Base-by-base conservation (phyloP, 2,113 vertebrate genomes). In the Onychostruthus taczanowskii region DNA sequence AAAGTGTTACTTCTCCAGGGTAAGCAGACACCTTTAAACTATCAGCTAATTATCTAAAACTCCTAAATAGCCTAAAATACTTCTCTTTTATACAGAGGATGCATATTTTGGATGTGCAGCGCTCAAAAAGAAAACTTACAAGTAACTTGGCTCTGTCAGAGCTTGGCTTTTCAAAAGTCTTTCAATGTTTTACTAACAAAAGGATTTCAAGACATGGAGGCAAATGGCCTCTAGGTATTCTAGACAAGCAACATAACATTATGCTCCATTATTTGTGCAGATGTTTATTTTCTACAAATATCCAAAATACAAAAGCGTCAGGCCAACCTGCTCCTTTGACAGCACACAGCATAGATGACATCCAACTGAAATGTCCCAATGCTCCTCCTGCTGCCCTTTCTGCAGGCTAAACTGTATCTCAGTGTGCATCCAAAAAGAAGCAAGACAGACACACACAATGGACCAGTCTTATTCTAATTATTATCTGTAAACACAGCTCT, bases 301-400 rank as follows among this genome's bases (percentile, higher is more conserved):
- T 6, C 13, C 0, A 0, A 55, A 14, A 47, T 1, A 66, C 6
- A 46, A 84, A 80, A 82, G 26, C 7, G 9, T 53, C 62, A 47
- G 52, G 13, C 24, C 70, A 84, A 44, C 7, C 47, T 47, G 22
- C n/a, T 82, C 30, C 69, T 84, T 35, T 67, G 39, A 53, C 46
- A 87, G 53, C 44, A 49, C 14, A 1, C 3, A 26, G 11, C 22
- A 87, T 1, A 62, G 55, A 55, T 11, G 26, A 24, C 30, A 70
- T 50, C 39, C 67, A 74, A 7, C 3, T 12, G 41, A 49, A 69
- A 53, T 0, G 2, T 6, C 20, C 35, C 67, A 46, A 27, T 26
- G 15, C 22, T 88, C 24, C 44, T 64, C 27, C 67, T 73, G 46
- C 50, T 72, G 43, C 39, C 16, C 27, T 59, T 52, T 55, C 81